Evolutionary conservation across 53 echinoderm and acorn worm genomes (phyloP).

Genomic region (Crossaster papposus): DNA sequence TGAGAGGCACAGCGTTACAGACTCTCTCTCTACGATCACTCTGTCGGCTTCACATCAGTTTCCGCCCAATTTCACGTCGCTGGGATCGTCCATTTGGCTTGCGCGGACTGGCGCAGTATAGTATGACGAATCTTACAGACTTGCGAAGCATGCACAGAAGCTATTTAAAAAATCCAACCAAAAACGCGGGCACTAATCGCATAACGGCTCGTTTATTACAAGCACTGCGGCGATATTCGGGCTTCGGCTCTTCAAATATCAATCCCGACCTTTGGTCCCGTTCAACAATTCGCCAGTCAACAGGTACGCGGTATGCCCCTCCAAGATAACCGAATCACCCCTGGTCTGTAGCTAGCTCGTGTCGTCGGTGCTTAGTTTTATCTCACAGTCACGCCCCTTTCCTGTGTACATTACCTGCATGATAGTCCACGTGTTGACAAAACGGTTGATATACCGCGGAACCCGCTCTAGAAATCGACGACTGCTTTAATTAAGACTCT

Average conservation of each 20-base stretch:
- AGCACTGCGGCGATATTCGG: background rate
- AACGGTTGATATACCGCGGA: background rate
- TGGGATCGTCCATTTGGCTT: background rate
- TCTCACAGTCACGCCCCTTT: background rate
- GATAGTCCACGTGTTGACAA: background rate
- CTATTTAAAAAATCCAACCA: background rate
- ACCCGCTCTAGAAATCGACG: background rate
- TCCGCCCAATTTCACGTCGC: too few species aligned
- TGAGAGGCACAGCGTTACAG: background rate
- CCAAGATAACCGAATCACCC: background rate
- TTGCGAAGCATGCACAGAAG: background rate
- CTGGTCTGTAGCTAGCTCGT: background rate
- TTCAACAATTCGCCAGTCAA: background rate
- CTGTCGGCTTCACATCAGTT: too few species aligned
- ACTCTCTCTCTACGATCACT: too few species aligned
- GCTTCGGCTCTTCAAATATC: background rate
- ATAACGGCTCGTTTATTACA: background rate
- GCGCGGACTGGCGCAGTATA: background rate
- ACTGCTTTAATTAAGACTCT: background rate
- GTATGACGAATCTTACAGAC: background rate
- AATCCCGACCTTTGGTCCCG: background rate
- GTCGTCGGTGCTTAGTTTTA: background rate
- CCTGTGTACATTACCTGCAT: background rate
- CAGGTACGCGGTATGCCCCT: slow-evolving; percentile 9
- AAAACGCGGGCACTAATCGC: background rate